These are phyloP conservation scores for Mergus octosetaceus DNA, from an alignment of 2,797 vertebrate genomes.

Conservation along the genomic window DNA sequence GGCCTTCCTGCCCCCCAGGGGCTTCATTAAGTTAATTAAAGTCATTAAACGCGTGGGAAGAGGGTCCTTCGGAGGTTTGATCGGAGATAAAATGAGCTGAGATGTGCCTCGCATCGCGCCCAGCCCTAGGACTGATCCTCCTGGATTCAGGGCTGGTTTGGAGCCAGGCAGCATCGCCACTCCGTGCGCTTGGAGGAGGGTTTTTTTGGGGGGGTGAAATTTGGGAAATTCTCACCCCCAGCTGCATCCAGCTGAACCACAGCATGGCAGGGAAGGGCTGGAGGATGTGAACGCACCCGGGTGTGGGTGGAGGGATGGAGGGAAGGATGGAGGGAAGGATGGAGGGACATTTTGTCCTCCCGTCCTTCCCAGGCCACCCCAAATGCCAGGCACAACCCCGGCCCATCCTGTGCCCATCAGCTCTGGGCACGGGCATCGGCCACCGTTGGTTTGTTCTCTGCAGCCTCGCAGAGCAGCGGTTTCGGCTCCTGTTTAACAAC, in stretches of 20 bases:
- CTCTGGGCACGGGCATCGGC: neutral
- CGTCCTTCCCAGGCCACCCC: neutral
- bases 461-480: neutral
- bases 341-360: neutral
- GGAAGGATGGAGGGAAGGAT: neutral
- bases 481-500: neutral
- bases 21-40: neutral
- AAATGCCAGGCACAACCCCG: accelerated
- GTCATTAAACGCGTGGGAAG: neutral
- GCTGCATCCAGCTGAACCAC: neutral
- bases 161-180: neutral
- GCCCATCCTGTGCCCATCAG: neutral
- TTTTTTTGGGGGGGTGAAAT: neutral
- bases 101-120: neutral
- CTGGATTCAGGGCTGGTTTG: neutral
- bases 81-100: no score
- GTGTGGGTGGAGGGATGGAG: neutral
- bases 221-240: accelerated
- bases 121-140: neutral
- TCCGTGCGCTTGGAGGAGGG: accelerated
- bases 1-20: neutral
- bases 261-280: neutral
- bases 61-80: no score
- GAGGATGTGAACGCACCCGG: neutral
- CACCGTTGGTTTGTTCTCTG: neutral